Conservation (phyloP, 92 coral and sea anemone genomes). For the Diadumene lineata region DNA sequence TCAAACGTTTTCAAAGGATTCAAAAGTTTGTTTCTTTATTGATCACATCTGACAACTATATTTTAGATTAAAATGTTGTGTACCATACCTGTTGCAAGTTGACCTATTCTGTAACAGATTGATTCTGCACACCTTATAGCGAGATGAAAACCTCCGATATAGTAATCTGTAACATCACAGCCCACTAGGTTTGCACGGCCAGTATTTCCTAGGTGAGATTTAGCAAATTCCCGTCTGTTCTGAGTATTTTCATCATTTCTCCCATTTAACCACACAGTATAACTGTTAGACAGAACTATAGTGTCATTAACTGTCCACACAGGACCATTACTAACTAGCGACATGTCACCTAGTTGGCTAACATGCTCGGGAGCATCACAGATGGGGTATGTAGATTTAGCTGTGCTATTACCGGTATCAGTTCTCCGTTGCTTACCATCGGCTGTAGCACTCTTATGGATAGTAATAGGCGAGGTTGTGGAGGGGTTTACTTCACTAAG, state of each 20-base stretch:
- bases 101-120: slow-evolving; percentile 19
- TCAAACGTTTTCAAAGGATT: background rate
- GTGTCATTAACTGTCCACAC: slow-evolving; percentile 38
- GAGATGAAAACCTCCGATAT: slow-evolving; percentile 31
- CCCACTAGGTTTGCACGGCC: slow-evolving; percentile 23
- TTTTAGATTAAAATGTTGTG: background rate
- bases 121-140: slow-evolving; percentile 43
- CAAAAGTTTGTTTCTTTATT: background rate
- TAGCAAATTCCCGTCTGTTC: slow-evolving; percentile 43
- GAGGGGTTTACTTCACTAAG: background rate
- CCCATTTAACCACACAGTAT: slow-evolving; percentile 6
- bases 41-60: background rate
- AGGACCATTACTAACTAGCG: slow-evolving; percentile 16
- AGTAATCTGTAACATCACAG: slow-evolving; percentile 24
- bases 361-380: slow-evolving; percentile 43
- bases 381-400: slow-evolving; percentile 41
- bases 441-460: background rate
- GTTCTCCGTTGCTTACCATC: slow-evolving; percentile 29
- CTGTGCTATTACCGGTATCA: slow-evolving; percentile 26
- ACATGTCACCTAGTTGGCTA: slow-evolving; percentile 45
- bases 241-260: background rate
- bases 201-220: slow-evolving; percentile 32
- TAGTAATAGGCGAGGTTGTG: too few species aligned
- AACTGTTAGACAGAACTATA: background rate
- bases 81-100: slow-evolving; percentile 12